Percentiles rank a stretch among this genome's conserved stretches.
These are phyloP conservation scores for Petrophora chlorosata DNA, from an alignment of 2,888 invertebrate genomes.

Conservation along the genomic window DNA sequence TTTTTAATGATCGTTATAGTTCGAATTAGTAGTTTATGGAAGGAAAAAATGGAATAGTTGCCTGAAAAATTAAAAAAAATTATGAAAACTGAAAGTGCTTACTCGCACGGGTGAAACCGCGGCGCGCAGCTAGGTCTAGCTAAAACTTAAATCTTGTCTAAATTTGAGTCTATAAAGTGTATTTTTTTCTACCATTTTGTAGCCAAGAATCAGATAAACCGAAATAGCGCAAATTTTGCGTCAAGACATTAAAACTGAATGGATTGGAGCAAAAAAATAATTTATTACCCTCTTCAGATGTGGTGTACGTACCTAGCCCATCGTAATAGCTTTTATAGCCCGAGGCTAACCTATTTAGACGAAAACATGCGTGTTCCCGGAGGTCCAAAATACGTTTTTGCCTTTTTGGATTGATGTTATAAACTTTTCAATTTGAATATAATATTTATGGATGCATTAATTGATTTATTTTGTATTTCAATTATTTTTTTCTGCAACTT, in stretches of 20 bases:
- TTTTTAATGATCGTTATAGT: no score
- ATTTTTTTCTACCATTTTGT: no score
- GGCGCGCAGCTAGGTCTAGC: no score
- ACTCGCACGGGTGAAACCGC: no score
- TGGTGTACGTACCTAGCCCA: constrained; percentile 9
- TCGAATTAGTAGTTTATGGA: no score
- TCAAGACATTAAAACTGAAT: constrained; percentile 16
- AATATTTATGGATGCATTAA: not conserved
- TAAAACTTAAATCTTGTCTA: no score
- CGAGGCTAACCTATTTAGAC: constrained; percentile 15
- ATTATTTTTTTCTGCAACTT: no score
- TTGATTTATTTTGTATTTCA: constrained; percentile 1
- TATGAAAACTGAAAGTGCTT: no score
- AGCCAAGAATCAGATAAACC: no score
- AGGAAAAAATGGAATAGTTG: no score
- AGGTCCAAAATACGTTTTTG: constrained; percentile 10
- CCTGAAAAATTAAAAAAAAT: no score
- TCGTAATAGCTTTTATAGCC: constrained; percentile 18
- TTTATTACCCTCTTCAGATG: constrained; percentile 22
- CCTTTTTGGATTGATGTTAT: not conserved
- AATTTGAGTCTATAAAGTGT: no score
- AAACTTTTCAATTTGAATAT: constrained; percentile 4
- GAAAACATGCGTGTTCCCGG: constrained; percentile 14
- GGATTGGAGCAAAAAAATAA: constrained; percentile 20
- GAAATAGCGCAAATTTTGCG: constrained; percentile 10